These are phyloP conservation scores for Odontocolon sp. DNA, from an alignment of 2,888 invertebrate genomes.

Conservation along the genomic window DNA sequence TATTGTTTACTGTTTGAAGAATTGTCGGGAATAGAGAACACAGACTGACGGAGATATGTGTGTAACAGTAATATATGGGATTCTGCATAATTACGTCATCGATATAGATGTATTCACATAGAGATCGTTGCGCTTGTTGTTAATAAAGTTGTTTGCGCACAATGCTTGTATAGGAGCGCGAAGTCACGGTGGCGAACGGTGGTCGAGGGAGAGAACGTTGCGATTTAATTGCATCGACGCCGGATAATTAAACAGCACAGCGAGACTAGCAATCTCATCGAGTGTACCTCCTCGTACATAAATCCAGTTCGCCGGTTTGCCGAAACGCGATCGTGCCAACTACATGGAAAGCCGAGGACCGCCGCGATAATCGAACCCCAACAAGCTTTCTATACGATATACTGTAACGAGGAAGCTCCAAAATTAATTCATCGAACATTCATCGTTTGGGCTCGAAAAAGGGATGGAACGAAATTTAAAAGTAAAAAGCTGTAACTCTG, in stretches of 20 bases:
- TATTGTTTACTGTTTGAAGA: neutral
- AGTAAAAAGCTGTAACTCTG: no score
- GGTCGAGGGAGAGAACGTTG: slow-evolving; percentile 12
- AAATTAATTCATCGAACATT: neutral
- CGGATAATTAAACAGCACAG: slow-evolving; percentile 53
- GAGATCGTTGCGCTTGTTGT: slow-evolving; percentile 21
- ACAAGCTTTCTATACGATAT: neutral
- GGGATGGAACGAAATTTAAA: no score
- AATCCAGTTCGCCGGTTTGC: slow-evolving; percentile 24
- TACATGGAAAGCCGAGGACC: neutral
- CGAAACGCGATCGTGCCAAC: slow-evolving; percentile 26
- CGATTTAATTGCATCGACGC: slow-evolving; percentile 52
- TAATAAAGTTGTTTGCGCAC: slow-evolving; percentile 37
- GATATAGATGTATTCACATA: neutral
- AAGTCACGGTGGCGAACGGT: slow-evolving; percentile 39
- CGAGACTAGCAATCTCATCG: slow-evolving; percentile 32
- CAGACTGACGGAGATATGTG: neutral
- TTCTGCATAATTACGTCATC: neutral
- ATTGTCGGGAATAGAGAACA: neutral
- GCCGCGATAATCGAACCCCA: slow-evolving; percentile 27
- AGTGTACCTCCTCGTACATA: slow-evolving; percentile 17
- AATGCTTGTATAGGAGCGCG: slow-evolving; percentile 9
- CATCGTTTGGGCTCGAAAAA: no score
- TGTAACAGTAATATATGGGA: neutral
- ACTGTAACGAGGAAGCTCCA: neutral